Evolutionary conservation across 2,113 vertebrate species (phyloP).

Genomic region (Microcebus ravelobensis): DNA sequence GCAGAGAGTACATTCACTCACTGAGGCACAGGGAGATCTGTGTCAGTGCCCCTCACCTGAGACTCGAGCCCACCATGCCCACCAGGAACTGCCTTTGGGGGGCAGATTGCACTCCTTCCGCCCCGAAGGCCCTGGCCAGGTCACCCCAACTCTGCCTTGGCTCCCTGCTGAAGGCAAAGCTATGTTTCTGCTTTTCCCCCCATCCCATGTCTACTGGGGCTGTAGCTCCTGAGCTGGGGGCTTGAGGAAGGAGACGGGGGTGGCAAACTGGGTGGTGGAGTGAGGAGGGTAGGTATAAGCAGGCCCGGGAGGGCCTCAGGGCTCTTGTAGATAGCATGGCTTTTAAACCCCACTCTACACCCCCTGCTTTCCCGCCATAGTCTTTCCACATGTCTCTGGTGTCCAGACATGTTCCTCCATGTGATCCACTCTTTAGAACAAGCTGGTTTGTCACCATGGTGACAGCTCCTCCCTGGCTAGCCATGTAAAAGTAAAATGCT

Average conservation of each 20-base stretch:
- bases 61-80: rapidly evolving
- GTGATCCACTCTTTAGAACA: background rate
- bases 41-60: background rate
- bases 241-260: background rate
- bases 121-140: too few relatives aligned
- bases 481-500: background rate
- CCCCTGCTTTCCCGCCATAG: rapidly evolving
- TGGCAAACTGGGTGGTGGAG: too few relatives aligned
- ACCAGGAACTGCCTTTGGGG: background rate
- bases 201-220: background rate
- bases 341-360: background rate
- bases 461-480: background rate
- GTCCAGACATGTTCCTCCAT: too few relatives aligned
- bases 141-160: background rate
- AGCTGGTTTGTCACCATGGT: background rate
- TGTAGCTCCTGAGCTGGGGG: rapidly evolving
- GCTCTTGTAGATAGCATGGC: rapidly evolving
- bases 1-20: background rate
- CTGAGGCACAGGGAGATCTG: background rate
- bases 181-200: background rate
- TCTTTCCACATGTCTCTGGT: background rate
- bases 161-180: background rate
- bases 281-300: too few relatives aligned
- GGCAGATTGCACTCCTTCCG: rapidly evolving
- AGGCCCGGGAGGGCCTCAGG: background rate